Percentiles rank a stretch among this genome's conserved stretches.
Evolutionary conservation across 2,888 invertebrate species (phyloP).

Genomic region (Oasisia sp.): DNA sequence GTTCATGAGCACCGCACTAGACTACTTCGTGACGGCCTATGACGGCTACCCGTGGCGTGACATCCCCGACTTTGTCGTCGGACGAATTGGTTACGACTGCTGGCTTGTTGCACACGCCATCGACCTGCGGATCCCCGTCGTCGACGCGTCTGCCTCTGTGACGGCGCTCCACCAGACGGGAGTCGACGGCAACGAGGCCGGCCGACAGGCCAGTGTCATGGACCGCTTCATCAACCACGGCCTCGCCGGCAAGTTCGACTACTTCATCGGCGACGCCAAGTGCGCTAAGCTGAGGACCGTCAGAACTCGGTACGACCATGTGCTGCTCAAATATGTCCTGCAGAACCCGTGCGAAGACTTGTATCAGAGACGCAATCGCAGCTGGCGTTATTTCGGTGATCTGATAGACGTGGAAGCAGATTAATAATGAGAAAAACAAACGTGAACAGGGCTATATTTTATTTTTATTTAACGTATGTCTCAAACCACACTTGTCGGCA

Average conservation of each 20-base stretch:
- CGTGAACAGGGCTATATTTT: background rate
- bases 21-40: slow-evolving; percentile 52
- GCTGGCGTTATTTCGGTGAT: background rate
- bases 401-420: background rate
- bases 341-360: background rate
- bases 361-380: background rate
- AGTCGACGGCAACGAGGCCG: slow-evolving; percentile 48
- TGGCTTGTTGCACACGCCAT: slow-evolving; percentile 48
- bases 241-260: slow-evolving; percentile 29
- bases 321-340: background rate
- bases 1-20: slow-evolving; percentile 43
- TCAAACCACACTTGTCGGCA: too few species aligned
- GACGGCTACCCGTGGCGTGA: slow-evolving; percentile 50
- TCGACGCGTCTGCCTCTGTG: slow-evolving; percentile 51
- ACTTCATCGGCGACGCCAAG: slow-evolving; percentile 27
- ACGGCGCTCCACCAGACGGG: slow-evolving; percentile 54
- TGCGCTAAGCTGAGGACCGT: slow-evolving; percentile 32
- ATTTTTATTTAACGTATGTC: too few species aligned
- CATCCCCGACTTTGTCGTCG: slow-evolving; percentile 55
- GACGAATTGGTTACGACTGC: slow-evolving; percentile 56
- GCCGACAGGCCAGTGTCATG: slow-evolving; percentile 20
- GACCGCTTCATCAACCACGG: slow-evolving; percentile 25
- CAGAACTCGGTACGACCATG: background rate
- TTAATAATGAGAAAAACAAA: background rate
- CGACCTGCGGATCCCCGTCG: slow-evolving; percentile 46